These are phyloP conservation scores for Temnothorax unifasciatus DNA, from an alignment of 2,888 invertebrate species.

Conservation along the genomic window DNA sequence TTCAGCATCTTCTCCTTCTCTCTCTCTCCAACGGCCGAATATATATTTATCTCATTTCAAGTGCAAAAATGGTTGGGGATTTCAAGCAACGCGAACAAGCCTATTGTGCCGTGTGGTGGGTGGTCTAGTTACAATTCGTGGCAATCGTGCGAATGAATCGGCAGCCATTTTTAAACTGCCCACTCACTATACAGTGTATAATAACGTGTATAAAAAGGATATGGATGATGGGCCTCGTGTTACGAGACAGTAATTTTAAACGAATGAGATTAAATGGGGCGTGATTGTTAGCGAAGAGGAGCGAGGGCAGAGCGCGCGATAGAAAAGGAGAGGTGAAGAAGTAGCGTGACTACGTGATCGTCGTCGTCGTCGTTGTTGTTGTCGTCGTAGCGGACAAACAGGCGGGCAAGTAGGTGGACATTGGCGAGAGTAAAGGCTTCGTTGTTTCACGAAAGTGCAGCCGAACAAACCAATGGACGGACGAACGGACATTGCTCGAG, in stretches of 20 bases:
- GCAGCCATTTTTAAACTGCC: conserved; percentile 85
- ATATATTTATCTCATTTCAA: no score
- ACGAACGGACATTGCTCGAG: conserved; percentile 70
- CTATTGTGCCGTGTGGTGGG: no score
- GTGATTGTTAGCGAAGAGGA: conserved; percentile 64
- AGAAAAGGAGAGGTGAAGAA: not conserved
- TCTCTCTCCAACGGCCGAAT: no score
- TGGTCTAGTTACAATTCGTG: no score
- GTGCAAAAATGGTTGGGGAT: no score
- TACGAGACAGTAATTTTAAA: conserved; percentile 73
- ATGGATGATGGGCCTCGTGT: conserved; percentile 73
- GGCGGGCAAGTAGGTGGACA: conserved; percentile 17
- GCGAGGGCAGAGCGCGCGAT: not conserved
- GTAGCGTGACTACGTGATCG: not conserved
- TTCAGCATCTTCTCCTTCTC: no score
- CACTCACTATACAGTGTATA: conserved; percentile 75
- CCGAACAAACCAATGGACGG: conserved; percentile 65
- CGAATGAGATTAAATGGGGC: conserved; percentile 71
- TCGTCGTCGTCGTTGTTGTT: not conserved
- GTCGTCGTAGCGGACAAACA: not conserved
- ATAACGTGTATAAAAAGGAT: conserved; percentile 65
- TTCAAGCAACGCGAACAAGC: no score
- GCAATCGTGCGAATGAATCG: conserved; percentile 65
- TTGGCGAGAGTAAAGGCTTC: conserved; percentile 30
- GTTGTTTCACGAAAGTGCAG: conserved; percentile 64